Conservation (phyloP, 1,140 invertebrate genomes). For the Zaprionus ornatus region DNA sequence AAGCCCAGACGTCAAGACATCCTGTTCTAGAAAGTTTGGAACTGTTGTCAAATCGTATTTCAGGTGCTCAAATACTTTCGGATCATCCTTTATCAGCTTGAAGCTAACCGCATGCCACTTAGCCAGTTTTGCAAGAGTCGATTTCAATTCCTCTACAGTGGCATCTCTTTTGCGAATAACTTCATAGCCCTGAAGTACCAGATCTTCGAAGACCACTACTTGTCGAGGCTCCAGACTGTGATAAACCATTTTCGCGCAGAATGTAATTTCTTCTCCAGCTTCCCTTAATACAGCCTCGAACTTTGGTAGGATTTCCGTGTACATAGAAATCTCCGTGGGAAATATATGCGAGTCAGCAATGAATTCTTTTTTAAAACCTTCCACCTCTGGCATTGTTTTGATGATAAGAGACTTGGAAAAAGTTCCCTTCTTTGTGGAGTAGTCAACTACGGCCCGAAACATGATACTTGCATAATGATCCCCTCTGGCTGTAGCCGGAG, state of each 20-base stretch:
- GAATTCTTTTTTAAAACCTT: conserved; percentile 60
- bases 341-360: conserved; percentile 46
- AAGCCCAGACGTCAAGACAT: conserved; percentile 10
- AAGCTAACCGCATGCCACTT: conserved; percentile 46
- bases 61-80: conserved; percentile 19
- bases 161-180: conserved; percentile 40
- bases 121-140: conserved; percentile 35
- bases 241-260: conserved; percentile 46
- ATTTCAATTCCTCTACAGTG: conserved; percentile 35
- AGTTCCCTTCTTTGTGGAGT: conserved; percentile 1
- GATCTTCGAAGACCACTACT: conserved; percentile 63
- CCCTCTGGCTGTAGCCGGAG: conserved; percentile 59
- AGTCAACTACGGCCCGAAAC: conserved; percentile 52
- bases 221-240: conserved; percentile 49
- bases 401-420: conserved; percentile 50
- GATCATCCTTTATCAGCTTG: conserved; percentile 25
- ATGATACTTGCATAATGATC: conserved; percentile 76
- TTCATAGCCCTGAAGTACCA: conserved; percentile 47
- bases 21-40: conserved; percentile 1
- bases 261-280: conserved; percentile 43
- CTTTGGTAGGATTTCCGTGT: conserved; percentile 50
- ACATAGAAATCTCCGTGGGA: conserved; percentile 67
- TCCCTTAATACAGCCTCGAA: conserved; percentile 53
- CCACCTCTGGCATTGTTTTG: conserved; percentile 64
- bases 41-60: neutral